These are phyloP conservation scores for Eubasilissa regina DNA, from an alignment of 1,140 invertebrate species.

Conservation along the genomic window DNA sequence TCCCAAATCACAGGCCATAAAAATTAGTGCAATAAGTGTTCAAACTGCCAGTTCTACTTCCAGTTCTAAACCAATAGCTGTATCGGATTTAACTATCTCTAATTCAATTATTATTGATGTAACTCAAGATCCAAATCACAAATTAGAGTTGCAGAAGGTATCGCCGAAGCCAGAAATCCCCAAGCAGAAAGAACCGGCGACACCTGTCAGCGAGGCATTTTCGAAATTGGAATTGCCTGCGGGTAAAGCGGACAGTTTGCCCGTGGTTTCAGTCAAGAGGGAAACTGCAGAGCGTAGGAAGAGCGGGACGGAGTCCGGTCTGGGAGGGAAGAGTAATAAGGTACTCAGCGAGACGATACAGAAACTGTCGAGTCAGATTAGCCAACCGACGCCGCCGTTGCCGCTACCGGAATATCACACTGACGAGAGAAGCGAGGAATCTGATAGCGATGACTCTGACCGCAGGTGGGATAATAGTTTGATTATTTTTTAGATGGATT, in stretches of 20 bases:
- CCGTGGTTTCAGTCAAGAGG: slow-evolving; percentile 24
- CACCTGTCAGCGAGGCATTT: not conserved
- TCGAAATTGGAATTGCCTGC: slow-evolving; percentile 6
- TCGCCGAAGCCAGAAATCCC: not conserved
- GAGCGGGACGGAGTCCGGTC: slow-evolving; percentile 49
- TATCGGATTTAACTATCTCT: not conserved
- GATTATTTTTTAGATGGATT: too few species aligned
- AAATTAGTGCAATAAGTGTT: slow-evolving; percentile 14
- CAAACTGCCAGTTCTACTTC: not conserved
- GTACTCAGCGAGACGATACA: slow-evolving; percentile 76
- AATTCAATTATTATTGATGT: slow-evolving; percentile 4
- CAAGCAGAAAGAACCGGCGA: slow-evolving; percentile 22
- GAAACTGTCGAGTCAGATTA: slow-evolving; percentile 73
- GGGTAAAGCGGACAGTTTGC: not conserved
- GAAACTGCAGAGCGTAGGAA: slow-evolving; percentile 54
- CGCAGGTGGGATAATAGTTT: slow-evolving; percentile 71
- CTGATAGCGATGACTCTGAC: slow-evolving; percentile 83
- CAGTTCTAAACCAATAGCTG: slow-evolving; percentile 3
- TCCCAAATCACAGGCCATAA: slow-evolving; percentile 19
- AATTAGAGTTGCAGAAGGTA: slow-evolving; percentile 16
- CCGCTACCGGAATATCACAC: slow-evolving; percentile 64
- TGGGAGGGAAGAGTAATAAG: slow-evolving; percentile 72
- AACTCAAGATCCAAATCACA: not conserved
- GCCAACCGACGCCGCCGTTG: slow-evolving; percentile 65
- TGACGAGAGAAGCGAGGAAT: slow-evolving; percentile 69